Evolutionary conservation across 2,888 invertebrate genomes (phyloP).

Genomic region (Lasioglossum villosulum): DNA sequence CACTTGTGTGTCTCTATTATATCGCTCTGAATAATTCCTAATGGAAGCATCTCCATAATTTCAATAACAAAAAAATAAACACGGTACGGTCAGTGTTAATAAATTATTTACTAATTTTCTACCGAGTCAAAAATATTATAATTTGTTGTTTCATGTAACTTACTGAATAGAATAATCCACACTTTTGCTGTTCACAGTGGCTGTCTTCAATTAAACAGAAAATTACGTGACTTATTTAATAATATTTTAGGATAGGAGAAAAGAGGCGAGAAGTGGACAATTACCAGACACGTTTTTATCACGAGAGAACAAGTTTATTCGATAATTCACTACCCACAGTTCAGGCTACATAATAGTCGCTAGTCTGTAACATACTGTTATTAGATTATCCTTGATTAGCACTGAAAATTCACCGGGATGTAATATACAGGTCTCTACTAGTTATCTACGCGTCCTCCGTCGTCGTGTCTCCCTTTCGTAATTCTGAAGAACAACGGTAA

Average conservation of each 20-base stretch:
- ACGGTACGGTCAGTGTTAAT: no score
- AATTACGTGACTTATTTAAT: neutral
- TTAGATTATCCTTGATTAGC: constrained; percentile 80
- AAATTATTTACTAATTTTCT: no score
- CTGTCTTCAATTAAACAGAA: neutral
- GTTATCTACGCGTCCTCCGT: constrained; percentile 74
- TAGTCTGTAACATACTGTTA: constrained; percentile 76
- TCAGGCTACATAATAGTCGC: constrained; percentile 78
- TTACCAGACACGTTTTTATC: constrained; percentile 50
- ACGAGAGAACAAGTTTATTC: constrained; percentile 83
- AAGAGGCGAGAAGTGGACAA: neutral
- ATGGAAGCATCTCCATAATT: no score
- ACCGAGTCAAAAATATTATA: no score
- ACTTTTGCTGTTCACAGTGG: neutral
- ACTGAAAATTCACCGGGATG: constrained; percentile 76
- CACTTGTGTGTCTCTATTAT: no score
- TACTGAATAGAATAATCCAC: neutral
- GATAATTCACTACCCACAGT: constrained; percentile 80
- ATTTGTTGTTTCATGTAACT: no score
- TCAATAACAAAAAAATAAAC: no score
- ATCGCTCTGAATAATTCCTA: no score
- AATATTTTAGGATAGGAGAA: constrained; percentile 6
- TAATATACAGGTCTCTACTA: constrained; percentile 81
- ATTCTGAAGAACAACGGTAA: constrained; percentile 64
- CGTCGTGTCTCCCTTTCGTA: constrained; percentile 67